Conservation (phyloP, 35 echinoderm and acorn worm species). For the Apostichopus californicus region DNA sequence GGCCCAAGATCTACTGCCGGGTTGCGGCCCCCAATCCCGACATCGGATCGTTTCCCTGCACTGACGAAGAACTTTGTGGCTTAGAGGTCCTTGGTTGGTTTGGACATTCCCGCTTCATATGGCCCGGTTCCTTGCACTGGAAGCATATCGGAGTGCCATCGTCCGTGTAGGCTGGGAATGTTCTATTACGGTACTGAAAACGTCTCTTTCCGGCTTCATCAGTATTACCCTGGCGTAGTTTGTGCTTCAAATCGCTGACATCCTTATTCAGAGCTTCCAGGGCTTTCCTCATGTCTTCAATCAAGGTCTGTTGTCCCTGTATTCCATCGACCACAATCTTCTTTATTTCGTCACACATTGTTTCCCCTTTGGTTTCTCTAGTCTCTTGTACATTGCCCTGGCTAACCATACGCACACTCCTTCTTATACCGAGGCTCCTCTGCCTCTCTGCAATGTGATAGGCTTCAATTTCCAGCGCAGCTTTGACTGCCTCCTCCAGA, state of each 20-base stretch:
- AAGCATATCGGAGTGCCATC: conserved; percentile 8
- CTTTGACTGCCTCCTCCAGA: conserved; percentile 31
- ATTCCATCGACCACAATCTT: neutral
- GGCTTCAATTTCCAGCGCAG: conserved; percentile 15
- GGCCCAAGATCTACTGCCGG: neutral
- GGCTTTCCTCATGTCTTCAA: neutral
- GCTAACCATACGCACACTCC: neutral
- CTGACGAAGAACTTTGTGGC: neutral
- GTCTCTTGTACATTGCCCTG: neutral
- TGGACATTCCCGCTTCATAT: conserved; percentile 29
- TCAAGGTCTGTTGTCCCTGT: neutral
- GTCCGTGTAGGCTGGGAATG: neutral
- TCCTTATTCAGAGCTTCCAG: neutral
- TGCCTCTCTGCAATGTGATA: conserved; percentile 5
- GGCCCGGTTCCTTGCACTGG: neutral
- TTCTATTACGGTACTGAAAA: neutral
- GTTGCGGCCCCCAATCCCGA: conserved; percentile 12
- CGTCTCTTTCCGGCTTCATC: neutral
- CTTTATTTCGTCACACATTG: neutral
- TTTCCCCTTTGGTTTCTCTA: neutral
- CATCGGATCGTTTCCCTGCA: neutral
- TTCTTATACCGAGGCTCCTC: neutral
- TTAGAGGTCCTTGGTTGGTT: neutral
- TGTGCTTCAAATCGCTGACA: neutral
- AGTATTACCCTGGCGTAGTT: neutral